Percentiles rank a stretch among this genome's conserved stretches.
Conservation (phyloP, 2,888 invertebrate genomes). For the Euclidia mi region DNA sequence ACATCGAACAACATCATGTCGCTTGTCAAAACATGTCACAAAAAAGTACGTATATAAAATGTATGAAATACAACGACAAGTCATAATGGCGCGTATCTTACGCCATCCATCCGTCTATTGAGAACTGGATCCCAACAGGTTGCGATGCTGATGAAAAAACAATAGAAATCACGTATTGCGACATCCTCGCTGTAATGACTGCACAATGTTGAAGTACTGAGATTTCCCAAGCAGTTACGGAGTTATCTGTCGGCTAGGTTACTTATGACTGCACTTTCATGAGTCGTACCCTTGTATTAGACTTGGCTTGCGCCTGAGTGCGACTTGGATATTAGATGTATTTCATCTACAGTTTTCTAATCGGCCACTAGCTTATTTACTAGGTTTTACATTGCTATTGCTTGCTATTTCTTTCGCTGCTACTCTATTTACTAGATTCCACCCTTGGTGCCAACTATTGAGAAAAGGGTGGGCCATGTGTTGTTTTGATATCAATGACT, state of each 20-base stretch:
- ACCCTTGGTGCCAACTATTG: no score
- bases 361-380: no score
- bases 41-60: conserved; percentile 1
- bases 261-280: neutral
- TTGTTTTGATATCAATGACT: no score
- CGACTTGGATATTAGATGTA: no score
- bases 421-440: no score
- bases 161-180: conserved; percentile 46
- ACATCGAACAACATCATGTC: no score
- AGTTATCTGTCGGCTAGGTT: neutral
- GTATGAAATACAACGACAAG: conserved; percentile 17
- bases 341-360: no score
- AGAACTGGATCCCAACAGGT: conserved; percentile 36
- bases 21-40: no score
- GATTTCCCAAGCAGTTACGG: conserved; percentile 32
- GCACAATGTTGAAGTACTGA: conserved; percentile 20
- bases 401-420: no score
- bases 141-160: conserved; percentile 41
- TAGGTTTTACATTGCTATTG: no score
- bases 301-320: no score
- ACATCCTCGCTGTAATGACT: conserved; percentile 19
- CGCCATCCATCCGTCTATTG: conserved; percentile 38
- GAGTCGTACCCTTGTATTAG: neutral
- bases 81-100: conserved; percentile 17
- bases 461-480: no score